Evolutionary conservation across 2,797 vertebrate species (phyloP).

Genomic region (Onychomys leucogaster): DNA sequence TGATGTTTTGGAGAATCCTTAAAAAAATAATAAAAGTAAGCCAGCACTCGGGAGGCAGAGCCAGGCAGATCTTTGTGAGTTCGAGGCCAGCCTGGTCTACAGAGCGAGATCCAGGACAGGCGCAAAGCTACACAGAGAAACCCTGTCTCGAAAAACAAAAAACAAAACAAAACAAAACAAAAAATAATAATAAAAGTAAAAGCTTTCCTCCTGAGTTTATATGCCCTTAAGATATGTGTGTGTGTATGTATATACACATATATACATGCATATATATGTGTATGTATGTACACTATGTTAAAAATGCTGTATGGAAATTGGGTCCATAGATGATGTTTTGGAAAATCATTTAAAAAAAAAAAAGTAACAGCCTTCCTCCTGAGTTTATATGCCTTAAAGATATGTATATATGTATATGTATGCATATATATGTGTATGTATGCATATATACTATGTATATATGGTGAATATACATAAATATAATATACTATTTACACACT

Average conservation of each 20-base stretch:
- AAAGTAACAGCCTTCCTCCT: not conserved
- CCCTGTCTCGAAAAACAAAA: no score
- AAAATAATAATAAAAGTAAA: not conserved
- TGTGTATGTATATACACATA: not conserved
- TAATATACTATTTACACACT: not conserved
- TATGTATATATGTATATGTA: not conserved
- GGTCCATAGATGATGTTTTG: not conserved
- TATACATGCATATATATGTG: not conserved
- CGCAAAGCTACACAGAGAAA: no score
- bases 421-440: not conserved
- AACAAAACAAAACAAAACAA: no score
- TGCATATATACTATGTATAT: not conserved
- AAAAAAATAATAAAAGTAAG: no score
- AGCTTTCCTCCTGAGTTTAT: constrained; percentile 3
- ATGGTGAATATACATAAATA: not conserved
- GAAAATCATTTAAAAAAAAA: constrained; percentile 1
- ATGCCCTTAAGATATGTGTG: not conserved
- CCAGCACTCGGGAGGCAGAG: no score
- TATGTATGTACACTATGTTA: not conserved
- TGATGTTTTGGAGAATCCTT: constrained; percentile 12
- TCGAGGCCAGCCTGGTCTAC: no score
- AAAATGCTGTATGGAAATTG: not conserved
- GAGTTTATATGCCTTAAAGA: constrained; percentile 1
- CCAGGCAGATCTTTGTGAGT: no score
- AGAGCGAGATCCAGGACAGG: no score